A percentile compares a stretch with the other conserved stretches of the same genome.
Conservation (phyloP, 2,888 invertebrate species). For the Seladonia tumulorum region DNA sequence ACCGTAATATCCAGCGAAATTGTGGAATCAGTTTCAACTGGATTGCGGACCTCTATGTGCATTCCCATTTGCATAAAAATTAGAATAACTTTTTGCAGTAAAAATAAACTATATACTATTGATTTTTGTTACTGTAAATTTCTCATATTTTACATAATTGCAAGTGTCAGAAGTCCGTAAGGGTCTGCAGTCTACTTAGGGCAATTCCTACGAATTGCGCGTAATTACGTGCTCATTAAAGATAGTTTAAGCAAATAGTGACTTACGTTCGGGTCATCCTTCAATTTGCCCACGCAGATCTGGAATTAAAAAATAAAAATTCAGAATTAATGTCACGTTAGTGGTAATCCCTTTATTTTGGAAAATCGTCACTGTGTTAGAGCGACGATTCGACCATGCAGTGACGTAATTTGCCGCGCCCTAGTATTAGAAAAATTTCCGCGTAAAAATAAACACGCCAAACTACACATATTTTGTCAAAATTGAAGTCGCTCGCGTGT, state of each 20-base stretch:
- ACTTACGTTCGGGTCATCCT: constrained; percentile 86
- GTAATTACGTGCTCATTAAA: constrained; percentile 9
- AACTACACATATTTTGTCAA: background rate
- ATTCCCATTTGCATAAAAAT: background rate
- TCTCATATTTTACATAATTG: background rate
- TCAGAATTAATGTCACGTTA: background rate
- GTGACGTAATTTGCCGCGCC: constrained; percentile 39
- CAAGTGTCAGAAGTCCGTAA: background rate
- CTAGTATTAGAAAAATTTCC: constrained; percentile 7
- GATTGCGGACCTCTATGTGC: background rate
- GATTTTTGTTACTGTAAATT: background rate
- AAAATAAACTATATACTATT: background rate
- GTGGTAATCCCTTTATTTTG: background rate
- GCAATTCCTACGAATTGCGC: background rate
- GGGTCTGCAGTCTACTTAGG: background rate
- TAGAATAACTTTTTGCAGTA: background rate
- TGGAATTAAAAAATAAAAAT: constrained; percentile 76
- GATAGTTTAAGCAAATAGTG: constrained; percentile 6
- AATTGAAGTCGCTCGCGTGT: background rate
- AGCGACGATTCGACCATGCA: background rate
- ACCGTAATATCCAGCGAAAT: constrained; percentile 33
- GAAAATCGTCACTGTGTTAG: background rate
- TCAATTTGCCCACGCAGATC: constrained; percentile 86
- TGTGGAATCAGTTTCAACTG: constrained; percentile 15
- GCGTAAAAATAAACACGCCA: background rate